phyloP scores from a whole-genome alignment of 2,113 vertebrate genomes.

The Dasyurus viverrinus region DNA sequence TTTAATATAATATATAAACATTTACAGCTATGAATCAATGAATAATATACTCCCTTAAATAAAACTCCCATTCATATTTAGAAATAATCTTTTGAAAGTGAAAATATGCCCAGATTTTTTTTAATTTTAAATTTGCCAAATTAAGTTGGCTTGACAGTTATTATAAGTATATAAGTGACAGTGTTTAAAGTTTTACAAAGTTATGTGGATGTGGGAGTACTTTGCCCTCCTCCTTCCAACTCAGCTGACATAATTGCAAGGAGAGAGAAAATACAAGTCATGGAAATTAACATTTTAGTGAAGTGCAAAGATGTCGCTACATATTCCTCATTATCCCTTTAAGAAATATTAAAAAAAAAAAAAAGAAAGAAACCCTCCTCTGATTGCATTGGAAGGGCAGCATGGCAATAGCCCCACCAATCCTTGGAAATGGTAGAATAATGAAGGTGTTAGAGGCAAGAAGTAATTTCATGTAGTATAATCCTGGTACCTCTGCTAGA shows the following conservation, averaged over 20 bases:
- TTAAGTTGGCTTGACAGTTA: slow-evolving; percentile 19
- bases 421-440: not conserved
- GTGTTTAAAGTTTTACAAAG: not conserved
- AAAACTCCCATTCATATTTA: slow-evolving; percentile 37
- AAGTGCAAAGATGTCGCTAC: not conserved
- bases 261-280: not conserved
- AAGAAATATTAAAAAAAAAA: not conserved
- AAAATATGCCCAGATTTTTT: slow-evolving; percentile 8
- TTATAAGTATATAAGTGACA: not conserved
- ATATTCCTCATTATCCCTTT: not conserved
- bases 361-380: too few species aligned
- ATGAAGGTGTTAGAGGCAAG: not conserved
- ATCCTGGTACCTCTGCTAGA: not conserved
- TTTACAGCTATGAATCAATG: not conserved
- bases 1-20: slow-evolving; percentile 33
- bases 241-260: not conserved
- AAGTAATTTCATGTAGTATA: not conserved
- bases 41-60: slow-evolving; percentile 8
- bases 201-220: not conserved
- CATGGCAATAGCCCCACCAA: not conserved
- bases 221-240: not conserved
- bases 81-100: slow-evolving; percentile 44
- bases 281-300: not conserved
- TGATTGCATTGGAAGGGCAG: not conserved
- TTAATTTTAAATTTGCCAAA: slow-evolving; percentile 21